Percentiles rank a stretch among this genome's conserved stretches.
These are phyloP conservation scores for Atherix ibis DNA, from an alignment of 2,888 invertebrate species.

Conservation along the genomic window DNA sequence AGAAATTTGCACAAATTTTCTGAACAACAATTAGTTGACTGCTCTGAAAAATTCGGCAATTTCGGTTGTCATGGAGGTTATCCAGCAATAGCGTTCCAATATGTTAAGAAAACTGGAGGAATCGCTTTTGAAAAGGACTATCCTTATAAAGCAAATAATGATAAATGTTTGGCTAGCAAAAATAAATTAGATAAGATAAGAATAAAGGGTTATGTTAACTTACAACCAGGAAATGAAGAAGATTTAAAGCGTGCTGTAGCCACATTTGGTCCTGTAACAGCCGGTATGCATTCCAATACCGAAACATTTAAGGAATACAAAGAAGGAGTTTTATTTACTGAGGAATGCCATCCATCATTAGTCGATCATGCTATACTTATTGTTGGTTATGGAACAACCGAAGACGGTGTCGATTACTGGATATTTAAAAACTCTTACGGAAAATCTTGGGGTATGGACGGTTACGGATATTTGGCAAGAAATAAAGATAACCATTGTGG, in stretches of 20 bases:
- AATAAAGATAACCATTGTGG: background rate
- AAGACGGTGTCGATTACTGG: background rate
- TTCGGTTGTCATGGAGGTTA: background rate
- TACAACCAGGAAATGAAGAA: background rate
- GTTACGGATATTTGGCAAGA: background rate
- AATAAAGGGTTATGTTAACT: too few relatives aligned
- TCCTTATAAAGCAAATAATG: background rate
- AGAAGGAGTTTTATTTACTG: background rate
- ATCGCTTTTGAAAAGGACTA: too few relatives aligned
- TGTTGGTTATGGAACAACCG: conserved; percentile 1
- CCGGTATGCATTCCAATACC: background rate
- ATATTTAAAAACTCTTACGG: background rate
- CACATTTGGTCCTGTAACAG: background rate
- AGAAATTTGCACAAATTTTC: background rate
- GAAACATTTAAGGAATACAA: background rate
- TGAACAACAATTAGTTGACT: background rate
- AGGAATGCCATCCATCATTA: background rate
- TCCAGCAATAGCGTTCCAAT: background rate
- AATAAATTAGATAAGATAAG: too few relatives aligned
- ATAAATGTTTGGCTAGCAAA: too few relatives aligned
- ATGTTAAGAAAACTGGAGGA: background rate
- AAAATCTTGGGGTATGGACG: too few relatives aligned
- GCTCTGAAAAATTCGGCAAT: background rate
- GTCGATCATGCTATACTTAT: background rate
- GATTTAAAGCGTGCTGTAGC: background rate